phyloP scores from a whole-genome alignment of 1,140 invertebrate species.

The Drosophila ironensis region DNA sequence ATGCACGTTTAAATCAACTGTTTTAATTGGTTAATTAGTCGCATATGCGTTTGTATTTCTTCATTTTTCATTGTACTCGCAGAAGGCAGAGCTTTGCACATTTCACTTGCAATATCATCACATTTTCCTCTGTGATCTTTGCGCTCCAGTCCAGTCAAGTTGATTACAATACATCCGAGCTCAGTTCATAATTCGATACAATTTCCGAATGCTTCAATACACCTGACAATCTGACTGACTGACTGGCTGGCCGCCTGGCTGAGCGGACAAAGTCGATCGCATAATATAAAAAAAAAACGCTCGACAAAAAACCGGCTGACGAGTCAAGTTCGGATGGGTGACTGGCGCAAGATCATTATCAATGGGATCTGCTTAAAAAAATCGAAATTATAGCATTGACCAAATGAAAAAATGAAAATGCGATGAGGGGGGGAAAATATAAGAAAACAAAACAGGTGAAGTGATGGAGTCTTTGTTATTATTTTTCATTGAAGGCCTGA shows the following conservation, averaged over 20 bases:
- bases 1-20: background rate
- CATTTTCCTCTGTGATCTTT: conserved; percentile 15
- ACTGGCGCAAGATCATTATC: conserved; percentile 52
- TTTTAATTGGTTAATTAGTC: background rate
- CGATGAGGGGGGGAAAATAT: background rate
- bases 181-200: conserved; percentile 42
- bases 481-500: conserved; percentile 21
- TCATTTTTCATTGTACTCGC: too few relatives aligned
- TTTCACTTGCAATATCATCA: conserved; percentile 8
- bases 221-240: conserved; percentile 27
- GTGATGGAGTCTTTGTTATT: conserved; percentile 37
- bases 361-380: conserved; percentile 50
- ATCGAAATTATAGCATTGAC: conserved; percentile 55
- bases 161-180: conserved; percentile 35
- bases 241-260: conserved; percentile 2
- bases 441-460: conserved; percentile 46
- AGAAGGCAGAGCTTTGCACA: background rate
- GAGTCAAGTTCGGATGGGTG: conserved; percentile 52
- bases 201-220: conserved; percentile 57
- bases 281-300: conserved; percentile 19
- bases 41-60: too few relatives aligned
- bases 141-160: conserved; percentile 10
- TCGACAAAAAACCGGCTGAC: conserved; percentile 37
- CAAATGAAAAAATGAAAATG: conserved; percentile 30
- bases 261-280: conserved; percentile 20